Evolutionary conservation across 2,797 vertebrate genomes (phyloP).

Genomic region (Enteromius paludinosus): DNA sequence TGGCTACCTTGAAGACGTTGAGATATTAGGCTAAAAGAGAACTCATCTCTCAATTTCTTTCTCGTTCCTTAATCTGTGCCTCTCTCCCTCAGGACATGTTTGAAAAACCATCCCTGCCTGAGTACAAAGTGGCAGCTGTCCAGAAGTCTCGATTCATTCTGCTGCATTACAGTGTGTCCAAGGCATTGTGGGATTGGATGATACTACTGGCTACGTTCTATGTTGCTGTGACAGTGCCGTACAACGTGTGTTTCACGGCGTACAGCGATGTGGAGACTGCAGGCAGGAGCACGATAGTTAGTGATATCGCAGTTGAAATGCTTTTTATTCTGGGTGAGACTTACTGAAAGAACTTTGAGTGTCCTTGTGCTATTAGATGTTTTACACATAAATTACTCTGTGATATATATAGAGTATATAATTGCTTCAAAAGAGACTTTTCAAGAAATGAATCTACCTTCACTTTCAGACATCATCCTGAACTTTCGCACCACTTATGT

Average conservation of each 20-base stretch:
- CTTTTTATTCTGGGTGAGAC: conserved; percentile 87
- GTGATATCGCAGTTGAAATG: conserved; percentile 86
- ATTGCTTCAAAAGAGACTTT: background rate
- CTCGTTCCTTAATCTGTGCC: background rate
- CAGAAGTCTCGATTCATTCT: conserved; percentile 84
- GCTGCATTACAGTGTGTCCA: conserved; percentile 87
- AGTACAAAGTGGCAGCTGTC: conserved; percentile 86
- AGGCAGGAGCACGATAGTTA: conserved; percentile 85
- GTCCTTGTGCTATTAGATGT: background rate
- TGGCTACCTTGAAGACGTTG: background rate
- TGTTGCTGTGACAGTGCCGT: conserved; percentile 85
- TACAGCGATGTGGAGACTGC: conserved; percentile 78
- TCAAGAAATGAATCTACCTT: background rate
- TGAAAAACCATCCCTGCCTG: conserved; percentile 83
- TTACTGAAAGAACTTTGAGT: background rate
- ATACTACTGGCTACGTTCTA: conserved; percentile 90
- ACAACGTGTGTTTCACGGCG: conserved; percentile 86
- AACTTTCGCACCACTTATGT: conserved; percentile 97
- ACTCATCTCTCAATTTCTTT: background rate
- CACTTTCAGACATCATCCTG: conserved; percentile 88
- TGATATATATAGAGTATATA: background rate
- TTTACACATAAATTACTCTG: background rate
- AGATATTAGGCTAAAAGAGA: background rate
- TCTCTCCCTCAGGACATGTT: conserved; percentile 79
- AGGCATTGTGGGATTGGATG: conserved; percentile 88